These are phyloP conservation scores for Ctenochaetus hawaiiensis DNA, from an alignment of 2,797 vertebrate species.

Conservation along the genomic window DNA sequence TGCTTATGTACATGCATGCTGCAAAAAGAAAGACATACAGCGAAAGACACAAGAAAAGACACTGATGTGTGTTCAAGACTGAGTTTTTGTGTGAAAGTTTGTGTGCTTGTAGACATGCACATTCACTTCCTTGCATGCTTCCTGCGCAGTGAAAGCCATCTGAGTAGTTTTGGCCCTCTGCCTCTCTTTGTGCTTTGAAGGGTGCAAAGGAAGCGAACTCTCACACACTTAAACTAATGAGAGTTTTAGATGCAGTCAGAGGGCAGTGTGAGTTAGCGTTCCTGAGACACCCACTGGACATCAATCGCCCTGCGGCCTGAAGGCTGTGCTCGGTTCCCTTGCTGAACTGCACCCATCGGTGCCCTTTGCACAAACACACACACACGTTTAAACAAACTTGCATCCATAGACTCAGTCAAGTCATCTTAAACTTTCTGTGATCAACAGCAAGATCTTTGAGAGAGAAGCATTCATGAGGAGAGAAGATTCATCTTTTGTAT, in stretches of 20 bases:
- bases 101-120: conserved; percentile 32
- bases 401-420: background rate
- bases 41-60: conserved; percentile 18
- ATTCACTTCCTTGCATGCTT: conserved; percentile 34
- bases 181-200: conserved; percentile 44
- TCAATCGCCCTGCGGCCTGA: conserved; percentile 62
- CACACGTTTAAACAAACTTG: background rate
- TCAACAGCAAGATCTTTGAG: background rate
- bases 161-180: conserved; percentile 57
- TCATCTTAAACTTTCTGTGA: conserved; percentile 20
- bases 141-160: conserved; percentile 34
- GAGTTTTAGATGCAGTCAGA: conserved; percentile 70
- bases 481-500: background rate
- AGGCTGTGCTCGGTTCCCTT: conserved; percentile 64
- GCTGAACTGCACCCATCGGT: conserved; percentile 50
- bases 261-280: conserved; percentile 68
- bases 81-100: conserved; percentile 22
- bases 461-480: conserved; percentile 8
- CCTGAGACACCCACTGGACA: conserved; percentile 59
- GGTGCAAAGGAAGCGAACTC: conserved; percentile 58
- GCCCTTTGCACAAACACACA: conserved; percentile 32
- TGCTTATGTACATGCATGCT: conserved; percentile 37
- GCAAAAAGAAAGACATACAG: conserved; percentile 13
- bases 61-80: conserved; percentile 22
- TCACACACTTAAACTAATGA: conserved; percentile 79